Percentiles rank a stretch among this genome's conserved stretches.
Evolutionary conservation across 2,888 invertebrate species (phyloP).

Genomic region (Platerodrilus igneus): DNA sequence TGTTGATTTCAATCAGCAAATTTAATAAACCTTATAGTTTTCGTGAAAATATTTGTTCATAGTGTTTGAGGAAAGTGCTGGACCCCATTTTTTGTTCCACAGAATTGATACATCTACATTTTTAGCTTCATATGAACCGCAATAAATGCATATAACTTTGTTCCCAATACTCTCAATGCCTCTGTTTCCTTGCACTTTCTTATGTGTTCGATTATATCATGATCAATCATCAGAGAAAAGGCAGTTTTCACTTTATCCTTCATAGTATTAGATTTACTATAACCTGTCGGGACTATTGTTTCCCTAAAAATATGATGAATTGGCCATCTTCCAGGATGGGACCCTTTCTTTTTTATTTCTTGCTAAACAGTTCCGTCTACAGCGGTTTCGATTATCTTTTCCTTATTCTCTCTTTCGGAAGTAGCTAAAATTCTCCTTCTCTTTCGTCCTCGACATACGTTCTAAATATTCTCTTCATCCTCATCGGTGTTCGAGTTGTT

Average conservation of each 20-base stretch:
- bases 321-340: conserved; percentile 5
- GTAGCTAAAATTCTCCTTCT: no score
- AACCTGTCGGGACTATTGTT: conserved; percentile 3
- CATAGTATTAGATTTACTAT: background rate
- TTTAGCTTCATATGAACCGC: no score
- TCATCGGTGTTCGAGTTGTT: conserved; percentile 3
- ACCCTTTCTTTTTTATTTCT: conserved; percentile 14
- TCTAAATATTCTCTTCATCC: background rate
- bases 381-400: conserved; percentile 12
- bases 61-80: no score
- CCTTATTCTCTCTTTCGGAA: no score
- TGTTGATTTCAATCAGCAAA: no score
- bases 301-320: conserved; percentile 3
- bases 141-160: no score
- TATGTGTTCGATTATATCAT: conserved; percentile 5
- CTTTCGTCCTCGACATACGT: conserved; percentile 10
- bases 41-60: no score
- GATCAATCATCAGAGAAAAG: background rate
- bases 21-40: no score
- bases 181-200: background rate
- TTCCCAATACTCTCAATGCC: no score
- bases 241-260: background rate
- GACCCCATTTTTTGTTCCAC: no score
- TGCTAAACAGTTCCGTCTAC: conserved; percentile 22
- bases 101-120: no score